Conservation (phyloP, 2,888 invertebrate genomes). For the Galeopsomyia nigrocyanea region DNA sequence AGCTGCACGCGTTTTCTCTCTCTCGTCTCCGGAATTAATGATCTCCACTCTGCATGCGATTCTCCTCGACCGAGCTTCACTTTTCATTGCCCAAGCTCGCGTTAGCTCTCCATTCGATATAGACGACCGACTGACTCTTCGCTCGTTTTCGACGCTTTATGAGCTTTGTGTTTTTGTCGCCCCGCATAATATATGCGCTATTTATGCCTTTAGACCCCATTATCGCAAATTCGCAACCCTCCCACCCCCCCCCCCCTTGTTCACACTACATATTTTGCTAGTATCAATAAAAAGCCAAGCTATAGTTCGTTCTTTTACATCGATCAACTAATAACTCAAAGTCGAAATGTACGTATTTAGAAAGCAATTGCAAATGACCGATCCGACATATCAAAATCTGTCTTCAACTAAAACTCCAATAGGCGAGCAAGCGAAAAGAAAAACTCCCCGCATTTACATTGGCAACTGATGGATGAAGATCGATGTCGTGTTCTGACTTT, state of each 20-base stretch:
- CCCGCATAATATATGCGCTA: slow-evolving; percentile 1
- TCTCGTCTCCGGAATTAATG: slow-evolving; percentile 67
- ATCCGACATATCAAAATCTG: slow-evolving; percentile 21
- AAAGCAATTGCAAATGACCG: background rate
- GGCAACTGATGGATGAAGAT: slow-evolving; percentile 65
- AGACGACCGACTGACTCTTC: too few relatives aligned
- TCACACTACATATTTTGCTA: too few relatives aligned
- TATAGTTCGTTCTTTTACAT: too few relatives aligned
- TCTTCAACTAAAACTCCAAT: background rate
- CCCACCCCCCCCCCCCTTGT: too few relatives aligned
- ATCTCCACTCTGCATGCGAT: slow-evolving; percentile 46
- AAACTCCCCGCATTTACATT: slow-evolving; percentile 42
- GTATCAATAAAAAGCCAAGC: too few relatives aligned
- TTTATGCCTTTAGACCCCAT: slow-evolving; percentile 13
- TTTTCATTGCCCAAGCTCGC: slow-evolving; percentile 2
- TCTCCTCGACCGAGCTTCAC: slow-evolving; percentile 3
- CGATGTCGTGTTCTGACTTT: slow-evolving; percentile 54
- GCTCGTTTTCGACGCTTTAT: slow-evolving; percentile 4
- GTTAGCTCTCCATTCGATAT: too few relatives aligned
- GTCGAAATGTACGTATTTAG: too few relatives aligned
- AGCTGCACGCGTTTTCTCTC: slow-evolving; percentile 59
- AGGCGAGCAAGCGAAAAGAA: background rate
- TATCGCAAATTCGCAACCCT: slow-evolving; percentile 1
- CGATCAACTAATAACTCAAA: too few relatives aligned
- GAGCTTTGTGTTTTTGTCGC: slow-evolving; percentile 30